Percentiles rank a stretch among this genome's conserved stretches.
Conservation (phyloP, 2,888 invertebrate species). For the Ornithoptera alexandrae region DNA sequence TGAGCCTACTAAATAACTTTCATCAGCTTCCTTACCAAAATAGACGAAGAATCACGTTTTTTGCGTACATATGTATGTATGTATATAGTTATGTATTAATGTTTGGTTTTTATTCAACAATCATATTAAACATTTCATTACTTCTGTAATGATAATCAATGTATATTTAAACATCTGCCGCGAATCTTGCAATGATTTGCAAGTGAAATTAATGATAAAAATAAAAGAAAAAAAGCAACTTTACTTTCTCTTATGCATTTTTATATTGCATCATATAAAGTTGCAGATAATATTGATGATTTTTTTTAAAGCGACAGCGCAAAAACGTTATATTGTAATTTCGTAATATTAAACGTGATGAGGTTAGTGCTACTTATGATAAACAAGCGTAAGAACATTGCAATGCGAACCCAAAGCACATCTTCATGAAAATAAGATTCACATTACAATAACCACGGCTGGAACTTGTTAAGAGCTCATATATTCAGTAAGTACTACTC, state of each 20-base stretch:
- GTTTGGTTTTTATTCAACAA: too few species aligned
- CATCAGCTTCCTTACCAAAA: too few species aligned
- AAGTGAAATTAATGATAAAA: too few species aligned
- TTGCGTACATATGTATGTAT: too few species aligned
- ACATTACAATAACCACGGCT: conserved; percentile 39
- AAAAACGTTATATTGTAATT: conserved; percentile 25
- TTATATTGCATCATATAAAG: background rate
- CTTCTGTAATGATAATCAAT: too few species aligned
- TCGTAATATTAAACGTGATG: conserved; percentile 23
- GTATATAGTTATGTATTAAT: too few species aligned
- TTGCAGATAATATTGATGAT: conserved; percentile 1
- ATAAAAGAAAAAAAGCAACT: too few species aligned
- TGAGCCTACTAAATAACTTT: too few species aligned
- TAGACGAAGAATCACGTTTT: too few species aligned
- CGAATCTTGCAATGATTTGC: too few species aligned
- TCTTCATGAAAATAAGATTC: conserved; percentile 36
- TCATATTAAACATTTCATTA: too few species aligned
- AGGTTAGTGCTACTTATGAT: conserved; percentile 15
- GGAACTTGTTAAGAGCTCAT: conserved; percentile 61
- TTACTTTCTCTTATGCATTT: background rate
- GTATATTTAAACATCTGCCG: too few species aligned
- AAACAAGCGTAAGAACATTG: conserved; percentile 28
- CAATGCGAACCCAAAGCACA: background rate
- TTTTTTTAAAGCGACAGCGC: background rate
- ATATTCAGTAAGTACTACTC: conserved; percentile 57